Evolutionary conservation across 2,113 vertebrate genomes (phyloP).

Genomic region (Rhinolophus sinicus): DNA sequence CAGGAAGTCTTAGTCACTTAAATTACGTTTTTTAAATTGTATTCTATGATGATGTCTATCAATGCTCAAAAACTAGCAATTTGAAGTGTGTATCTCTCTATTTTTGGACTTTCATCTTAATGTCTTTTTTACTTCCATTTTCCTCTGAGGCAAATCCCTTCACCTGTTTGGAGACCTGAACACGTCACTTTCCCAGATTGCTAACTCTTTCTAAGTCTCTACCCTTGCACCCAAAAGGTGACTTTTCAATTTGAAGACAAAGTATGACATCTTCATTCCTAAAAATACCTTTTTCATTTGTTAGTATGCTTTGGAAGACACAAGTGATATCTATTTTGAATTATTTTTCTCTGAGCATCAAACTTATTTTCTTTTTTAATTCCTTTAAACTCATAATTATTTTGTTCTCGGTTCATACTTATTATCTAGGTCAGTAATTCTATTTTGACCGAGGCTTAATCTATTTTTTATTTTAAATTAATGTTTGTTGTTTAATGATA

Average conservation of each 20-base stretch:
- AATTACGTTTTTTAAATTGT: not conserved
- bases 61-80: not conserved
- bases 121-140: not conserved
- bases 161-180: not conserved
- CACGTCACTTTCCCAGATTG: not conserved
- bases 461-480: not conserved
- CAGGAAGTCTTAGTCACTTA: not conserved
- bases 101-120: not conserved
- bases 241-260: not conserved
- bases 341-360: not conserved
- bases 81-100: not conserved
- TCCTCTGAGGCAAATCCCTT: not conserved
- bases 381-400: not conserved
- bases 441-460: not conserved
- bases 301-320: not conserved
- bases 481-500: not conserved
- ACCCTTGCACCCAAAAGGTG: not conserved
- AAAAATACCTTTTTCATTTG: not conserved
- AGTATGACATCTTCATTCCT: not conserved
- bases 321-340: not conserved
- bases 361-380: not conserved
- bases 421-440: not conserved
- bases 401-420: not conserved
- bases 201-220: not conserved
- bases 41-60: not conserved